These are phyloP conservation scores for Andrena bucephala DNA, from an alignment of 2,888 invertebrate species.

Conservation along the genomic window DNA sequence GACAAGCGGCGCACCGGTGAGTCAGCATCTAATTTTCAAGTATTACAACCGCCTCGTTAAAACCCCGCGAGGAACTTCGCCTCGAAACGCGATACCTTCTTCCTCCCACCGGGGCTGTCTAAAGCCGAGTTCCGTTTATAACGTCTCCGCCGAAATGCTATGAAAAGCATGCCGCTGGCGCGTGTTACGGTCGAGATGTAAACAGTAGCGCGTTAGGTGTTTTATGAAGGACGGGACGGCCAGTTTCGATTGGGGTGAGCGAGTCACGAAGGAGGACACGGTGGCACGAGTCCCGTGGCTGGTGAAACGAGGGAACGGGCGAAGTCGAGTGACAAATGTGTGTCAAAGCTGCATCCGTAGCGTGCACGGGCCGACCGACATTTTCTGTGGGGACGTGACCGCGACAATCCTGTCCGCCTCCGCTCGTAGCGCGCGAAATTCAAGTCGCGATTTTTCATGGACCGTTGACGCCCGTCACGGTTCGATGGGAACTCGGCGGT, in stretches of 20 bases:
- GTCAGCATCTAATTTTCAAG: conserved; percentile 33
- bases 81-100: not conserved
- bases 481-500: conserved; percentile 7
- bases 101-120: not conserved
- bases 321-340: conserved; percentile 10
- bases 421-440: not conserved
- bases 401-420: not conserved
- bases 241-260: conserved; percentile 15
- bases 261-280: conserved; percentile 35
- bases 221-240: not conserved
- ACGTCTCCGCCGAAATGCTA: too few relatives aligned
- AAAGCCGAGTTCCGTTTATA: too few relatives aligned
- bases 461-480: conserved; percentile 24
- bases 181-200: not conserved
- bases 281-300: conserved; percentile 19
- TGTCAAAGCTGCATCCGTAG: conserved; percentile 6
- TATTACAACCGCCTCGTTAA: not conserved
- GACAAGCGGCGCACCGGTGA: conserved; percentile 35
- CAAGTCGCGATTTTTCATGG: not conserved
- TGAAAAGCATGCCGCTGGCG: not conserved
- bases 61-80: not conserved
- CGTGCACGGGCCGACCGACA: not conserved
- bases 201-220: not conserved
- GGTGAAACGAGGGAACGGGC: not conserved
- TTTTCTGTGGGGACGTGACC: not conserved